Base-by-base conservation (phyloP, 2,797 vertebrate genomes). In the Nasua narica region DNA sequence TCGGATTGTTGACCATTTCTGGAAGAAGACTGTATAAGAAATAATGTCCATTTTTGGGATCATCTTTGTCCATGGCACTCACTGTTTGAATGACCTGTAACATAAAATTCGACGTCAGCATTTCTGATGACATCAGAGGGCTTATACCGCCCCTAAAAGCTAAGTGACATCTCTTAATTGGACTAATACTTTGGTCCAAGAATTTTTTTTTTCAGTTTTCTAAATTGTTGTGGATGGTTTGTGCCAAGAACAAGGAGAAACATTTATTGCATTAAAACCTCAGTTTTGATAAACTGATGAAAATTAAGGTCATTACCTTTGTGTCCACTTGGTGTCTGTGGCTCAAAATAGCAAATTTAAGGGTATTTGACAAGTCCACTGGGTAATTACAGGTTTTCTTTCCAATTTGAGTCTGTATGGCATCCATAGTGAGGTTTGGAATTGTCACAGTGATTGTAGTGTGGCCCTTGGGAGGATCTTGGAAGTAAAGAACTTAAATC, bases 1-100 rank as follows among this genome's bases (percentile, higher is more conserved):
- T 99, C 50, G 99, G 99, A 97, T 99, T 99, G 98, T 99, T 99
- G 97, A 98, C 99, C 99, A 99, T 99, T 99, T 99, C 99, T 1
- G 99, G 99, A 88, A 99, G 99, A 72, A 99, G 99, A 52, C 99
- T 99, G 96, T 99, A 99, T 97, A 99, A 99, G 98, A 99, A 99
- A 97, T 99, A 99, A 98, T 99, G 99, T 91, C 99, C 99, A 78
- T 99, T 99, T 98, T 99, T 99, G 37, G 99, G 99, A 97, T 99
- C 99, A 69, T 99, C 99, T 98, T 99, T 99, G 98, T 99, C 99
- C 98, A 99, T 98, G 0, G 99, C 99, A 37, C 99, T 99, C 98
- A 99, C 98, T 69, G 99, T 99, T 98, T 99, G 99, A 98, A 99
- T 99, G 97, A 99, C 99, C 99, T 99, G 98, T 84, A 98, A 99